Evolutionary conservation across 2,113 vertebrate species (phyloP).

Genomic region (Mirza zaza): DNA sequence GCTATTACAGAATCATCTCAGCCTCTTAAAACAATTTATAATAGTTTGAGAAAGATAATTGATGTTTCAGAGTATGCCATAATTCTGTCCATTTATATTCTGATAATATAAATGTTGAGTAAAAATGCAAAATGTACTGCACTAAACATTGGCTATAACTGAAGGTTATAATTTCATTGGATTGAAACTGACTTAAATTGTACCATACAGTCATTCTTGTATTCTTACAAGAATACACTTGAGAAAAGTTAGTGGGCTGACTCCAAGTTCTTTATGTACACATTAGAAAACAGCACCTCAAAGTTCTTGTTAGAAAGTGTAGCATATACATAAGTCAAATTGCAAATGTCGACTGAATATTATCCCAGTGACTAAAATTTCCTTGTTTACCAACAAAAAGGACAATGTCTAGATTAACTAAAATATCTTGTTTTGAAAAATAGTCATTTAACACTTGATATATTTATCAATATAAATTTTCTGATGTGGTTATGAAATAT

Average conservation of each 20-base stretch:
- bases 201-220: not conserved
- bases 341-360: not conserved
- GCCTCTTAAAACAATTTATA: constrained; percentile 27
- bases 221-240: not conserved
- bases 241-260: not conserved
- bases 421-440: not conserved
- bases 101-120: not conserved
- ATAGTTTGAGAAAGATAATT: constrained; percentile 22
- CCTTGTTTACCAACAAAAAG: not conserved
- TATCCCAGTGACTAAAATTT: constrained; percentile 28
- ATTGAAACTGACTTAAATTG: not conserved
- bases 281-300: not conserved
- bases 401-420: not conserved
- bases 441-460: not conserved
- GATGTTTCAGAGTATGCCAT: not conserved
- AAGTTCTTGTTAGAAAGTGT: constrained; percentile 2
- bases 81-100: not conserved
- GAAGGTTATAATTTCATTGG: not conserved
- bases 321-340: not conserved
- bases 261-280: not conserved
- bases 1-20: constrained; percentile 21
- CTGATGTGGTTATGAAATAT: not conserved
- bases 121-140: not conserved
- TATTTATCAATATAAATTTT: constrained; percentile 19
- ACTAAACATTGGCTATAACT: constrained; percentile 5